Evolutionary conservation across 2,113 vertebrate genomes (phyloP).

Genomic region (Trichomycterus rosablanca): DNA sequence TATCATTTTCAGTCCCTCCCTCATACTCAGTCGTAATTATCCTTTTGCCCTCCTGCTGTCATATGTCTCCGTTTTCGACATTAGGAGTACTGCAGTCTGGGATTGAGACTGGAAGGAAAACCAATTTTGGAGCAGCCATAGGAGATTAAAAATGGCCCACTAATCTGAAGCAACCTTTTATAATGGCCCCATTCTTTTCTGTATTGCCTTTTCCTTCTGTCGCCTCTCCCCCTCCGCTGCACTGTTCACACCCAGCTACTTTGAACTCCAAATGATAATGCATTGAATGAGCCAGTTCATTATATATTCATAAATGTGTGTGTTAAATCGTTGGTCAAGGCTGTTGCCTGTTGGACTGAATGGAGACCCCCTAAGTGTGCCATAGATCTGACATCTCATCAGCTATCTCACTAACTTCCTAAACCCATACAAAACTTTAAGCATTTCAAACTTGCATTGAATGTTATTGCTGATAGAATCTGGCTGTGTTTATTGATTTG

Average conservation of each 20-base stretch:
- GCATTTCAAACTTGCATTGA: too few relatives aligned
- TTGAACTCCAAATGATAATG: constrained; percentile 69
- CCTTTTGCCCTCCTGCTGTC: constrained; percentile 43
- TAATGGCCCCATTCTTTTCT: constrained; percentile 47
- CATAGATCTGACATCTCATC: too few relatives aligned
- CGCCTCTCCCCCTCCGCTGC: constrained; percentile 22
- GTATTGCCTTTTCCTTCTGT: constrained; percentile 27
- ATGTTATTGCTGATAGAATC: too few relatives aligned
- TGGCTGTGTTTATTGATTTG: too few relatives aligned
- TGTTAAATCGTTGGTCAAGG: background rate
- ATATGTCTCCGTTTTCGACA: constrained; percentile 53
- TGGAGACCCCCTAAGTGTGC: constrained; percentile 63
- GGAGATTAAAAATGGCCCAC: constrained; percentile 67
- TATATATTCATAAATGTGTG: constrained; percentile 30
- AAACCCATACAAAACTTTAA: too few relatives aligned
- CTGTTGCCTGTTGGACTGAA: constrained; percentile 68
- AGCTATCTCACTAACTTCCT: too few relatives aligned
- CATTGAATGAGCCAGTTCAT: constrained; percentile 55
- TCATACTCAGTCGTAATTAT: constrained; percentile 26
- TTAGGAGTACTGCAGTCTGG: constrained; percentile 51
- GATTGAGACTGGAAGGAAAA: constrained; percentile 65
- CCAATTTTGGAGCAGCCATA: constrained; percentile 63
- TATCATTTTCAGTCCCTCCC: constrained; percentile 20
- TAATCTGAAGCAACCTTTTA: constrained; percentile 71
- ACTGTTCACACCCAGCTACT: constrained; percentile 34